These are phyloP conservation scores for Tubulanus polymorphus DNA, from an alignment of 2,888 invertebrate species.

Conservation along the genomic window DNA sequence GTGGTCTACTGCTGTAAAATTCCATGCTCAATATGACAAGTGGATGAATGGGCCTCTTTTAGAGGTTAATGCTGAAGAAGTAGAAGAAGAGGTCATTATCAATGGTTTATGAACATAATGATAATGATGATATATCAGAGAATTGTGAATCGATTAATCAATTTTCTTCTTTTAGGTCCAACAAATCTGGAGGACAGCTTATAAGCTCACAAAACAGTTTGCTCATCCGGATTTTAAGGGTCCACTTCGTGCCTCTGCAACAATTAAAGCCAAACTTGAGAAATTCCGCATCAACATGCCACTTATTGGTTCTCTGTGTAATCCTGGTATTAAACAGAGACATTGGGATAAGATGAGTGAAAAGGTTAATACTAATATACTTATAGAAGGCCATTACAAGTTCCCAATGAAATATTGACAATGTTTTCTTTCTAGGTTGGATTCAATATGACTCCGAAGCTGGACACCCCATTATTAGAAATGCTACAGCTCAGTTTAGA, in stretches of 20 bases:
- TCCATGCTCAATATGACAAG: slow-evolving; percentile 47
- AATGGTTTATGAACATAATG: too few species aligned
- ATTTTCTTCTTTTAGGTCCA: slow-evolving; percentile 38
- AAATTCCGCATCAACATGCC: slow-evolving; percentile 53
- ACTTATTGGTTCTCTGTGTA: slow-evolving; percentile 48
- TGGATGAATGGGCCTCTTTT: slow-evolving; percentile 53
- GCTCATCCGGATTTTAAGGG: slow-evolving; percentile 45
- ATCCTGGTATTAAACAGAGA: slow-evolving; percentile 49
- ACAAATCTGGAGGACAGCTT: slow-evolving; percentile 50
- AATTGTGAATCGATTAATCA: too few species aligned
- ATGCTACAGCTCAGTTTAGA: slow-evolving; percentile 47
- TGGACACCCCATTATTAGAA: slow-evolving; percentile 45
- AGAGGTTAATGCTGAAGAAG: slow-evolving; percentile 50
- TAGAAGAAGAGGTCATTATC: slow-evolving; percentile 49
- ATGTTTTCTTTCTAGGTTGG: slow-evolving; percentile 32
- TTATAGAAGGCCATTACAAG: not conserved
- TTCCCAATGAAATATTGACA: not conserved
- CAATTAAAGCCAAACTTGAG: slow-evolving; percentile 50
- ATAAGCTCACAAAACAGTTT: slow-evolving; percentile 50
- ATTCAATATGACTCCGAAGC: slow-evolving; percentile 42
- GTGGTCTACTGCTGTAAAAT: slow-evolving; percentile 47
- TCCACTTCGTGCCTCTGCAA: slow-evolving; percentile 44
- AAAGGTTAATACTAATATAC: slow-evolving; percentile 29
- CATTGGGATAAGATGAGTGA: slow-evolving; percentile 52
- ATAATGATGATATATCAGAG: too few species aligned